Percentiles rank a stretch among this genome's conserved stretches.
phyloP scores from a whole-genome alignment of 2,888 invertebrate genomes.

The Cheilosia impressa region DNA sequence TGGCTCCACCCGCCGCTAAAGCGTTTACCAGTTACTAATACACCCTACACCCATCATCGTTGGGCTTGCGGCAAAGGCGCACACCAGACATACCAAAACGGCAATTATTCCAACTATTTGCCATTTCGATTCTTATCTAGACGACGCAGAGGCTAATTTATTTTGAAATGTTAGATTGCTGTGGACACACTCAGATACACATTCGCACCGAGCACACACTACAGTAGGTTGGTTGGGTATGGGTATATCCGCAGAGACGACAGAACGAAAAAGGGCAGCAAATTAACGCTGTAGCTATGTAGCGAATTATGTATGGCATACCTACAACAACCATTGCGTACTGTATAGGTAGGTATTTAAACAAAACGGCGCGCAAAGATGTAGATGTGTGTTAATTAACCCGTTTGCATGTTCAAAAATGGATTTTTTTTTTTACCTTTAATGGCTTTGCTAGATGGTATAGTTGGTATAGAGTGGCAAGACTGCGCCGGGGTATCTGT shows the following conservation, averaged over 20 bases:
- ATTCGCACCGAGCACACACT: not conserved
- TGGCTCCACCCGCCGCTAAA: conserved; percentile 16
- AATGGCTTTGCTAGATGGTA: conserved; percentile 56
- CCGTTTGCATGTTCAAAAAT: conserved; percentile 74
- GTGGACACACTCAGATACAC: conserved; percentile 37
- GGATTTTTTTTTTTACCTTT: conserved; percentile 61
- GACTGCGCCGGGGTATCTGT: conserved; percentile 37
- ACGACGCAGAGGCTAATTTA: conserved; percentile 72
- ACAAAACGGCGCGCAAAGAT: conserved; percentile 31
- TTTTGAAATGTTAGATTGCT: conserved; percentile 73
- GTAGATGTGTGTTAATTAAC: conserved; percentile 75
- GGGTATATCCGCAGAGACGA: conserved; percentile 24
- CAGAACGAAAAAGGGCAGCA: conserved; percentile 64
- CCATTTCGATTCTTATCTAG: conserved; percentile 75
- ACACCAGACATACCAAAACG: conserved; percentile 50
- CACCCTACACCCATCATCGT: conserved; percentile 1
- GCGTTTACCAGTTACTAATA: conserved; percentile 30
- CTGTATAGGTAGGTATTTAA: conserved; percentile 3
- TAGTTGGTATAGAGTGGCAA: not conserved
- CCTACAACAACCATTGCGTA: conserved; percentile 18
- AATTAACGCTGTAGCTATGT: conserved; percentile 53
- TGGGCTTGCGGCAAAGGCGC: not conserved
- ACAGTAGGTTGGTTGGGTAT: not conserved
- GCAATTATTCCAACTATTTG: conserved; percentile 75
- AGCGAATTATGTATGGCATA: conserved; percentile 15